Conservation (phyloP, 1,140 invertebrate species). For the Diachasmimorpha longicaudata region DNA sequence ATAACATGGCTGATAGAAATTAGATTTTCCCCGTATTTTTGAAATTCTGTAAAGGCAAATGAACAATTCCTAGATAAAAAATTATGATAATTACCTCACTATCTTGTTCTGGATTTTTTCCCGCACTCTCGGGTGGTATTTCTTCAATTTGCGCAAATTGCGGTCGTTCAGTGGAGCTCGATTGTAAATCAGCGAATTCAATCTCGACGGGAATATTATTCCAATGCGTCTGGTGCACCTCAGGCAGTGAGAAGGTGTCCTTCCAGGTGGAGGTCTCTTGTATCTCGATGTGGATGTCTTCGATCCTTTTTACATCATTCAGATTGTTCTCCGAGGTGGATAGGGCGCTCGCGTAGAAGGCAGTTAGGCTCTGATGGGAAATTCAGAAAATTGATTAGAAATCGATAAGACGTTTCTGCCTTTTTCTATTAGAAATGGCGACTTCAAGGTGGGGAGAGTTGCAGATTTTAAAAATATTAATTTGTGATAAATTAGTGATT, state of each 20-base stretch:
- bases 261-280: constrained; percentile 17
- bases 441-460: background rate
- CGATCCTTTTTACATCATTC: constrained; percentile 56
- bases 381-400: constrained; percentile 24
- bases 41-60: background rate
- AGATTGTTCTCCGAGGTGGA: constrained; percentile 56
- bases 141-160: constrained; percentile 59
- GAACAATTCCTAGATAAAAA: background rate
- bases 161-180: constrained; percentile 52
- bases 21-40: background rate
- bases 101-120: constrained; percentile 46
- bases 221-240: constrained; percentile 23
- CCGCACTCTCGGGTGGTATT: constrained; percentile 45
- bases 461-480: too few species aligned
- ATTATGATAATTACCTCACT: constrained; percentile 41
- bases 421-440: background rate
- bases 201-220: constrained; percentile 41
- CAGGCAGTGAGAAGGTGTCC: constrained; percentile 4
- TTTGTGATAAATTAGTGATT: too few species aligned
- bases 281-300: constrained; percentile 39
- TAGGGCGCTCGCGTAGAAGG: constrained; percentile 49
- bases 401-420: background rate
- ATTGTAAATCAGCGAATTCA: constrained; percentile 55
- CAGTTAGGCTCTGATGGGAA: constrained; percentile 50
- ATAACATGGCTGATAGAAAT: too few species aligned